Percentiles rank a stretch among this genome's conserved stretches.
These are phyloP conservation scores for Sebastes hubbsi DNA, from an alignment of 2,797 vertebrate species.

Conservation along the genomic window DNA sequence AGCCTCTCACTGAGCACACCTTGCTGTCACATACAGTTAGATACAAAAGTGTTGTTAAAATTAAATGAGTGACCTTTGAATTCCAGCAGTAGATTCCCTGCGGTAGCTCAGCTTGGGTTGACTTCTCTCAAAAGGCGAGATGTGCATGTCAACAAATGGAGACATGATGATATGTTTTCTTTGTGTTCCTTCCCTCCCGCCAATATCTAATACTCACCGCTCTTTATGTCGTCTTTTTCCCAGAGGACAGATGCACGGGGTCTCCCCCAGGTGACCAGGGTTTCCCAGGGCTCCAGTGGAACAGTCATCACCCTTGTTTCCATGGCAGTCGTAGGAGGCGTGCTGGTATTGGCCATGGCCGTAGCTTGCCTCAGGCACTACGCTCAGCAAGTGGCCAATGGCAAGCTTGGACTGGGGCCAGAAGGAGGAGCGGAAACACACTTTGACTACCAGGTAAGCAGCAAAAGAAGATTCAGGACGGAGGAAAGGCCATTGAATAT, in stretches of 20 bases:
- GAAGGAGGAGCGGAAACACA: constrained; percentile 93
- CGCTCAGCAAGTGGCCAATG: constrained; percentile 88
- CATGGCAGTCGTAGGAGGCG: constrained; percentile 90
- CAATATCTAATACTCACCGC: neutral
- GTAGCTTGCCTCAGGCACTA: constrained; percentile 90
- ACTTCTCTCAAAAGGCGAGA: neutral
- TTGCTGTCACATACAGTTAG: constrained; percentile 24
- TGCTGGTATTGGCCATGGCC: constrained; percentile 85
- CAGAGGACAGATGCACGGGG: constrained; percentile 88
- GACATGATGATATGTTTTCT: constrained; percentile 1
- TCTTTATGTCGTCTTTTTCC: constrained; percentile 11
- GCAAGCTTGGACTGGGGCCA: constrained; percentile 90
- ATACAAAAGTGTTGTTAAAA: constrained; percentile 8
- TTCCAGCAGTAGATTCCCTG: neutral
- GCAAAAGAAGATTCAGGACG: neutral
- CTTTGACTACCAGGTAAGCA: constrained; percentile 95
- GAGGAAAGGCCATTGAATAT: neutral
- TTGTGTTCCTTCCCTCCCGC: neutral
- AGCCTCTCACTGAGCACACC: constrained; percentile 19
- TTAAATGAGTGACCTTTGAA: constrained; percentile 44
- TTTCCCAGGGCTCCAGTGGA: constrained; percentile 85
- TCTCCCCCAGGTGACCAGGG: constrained; percentile 80
- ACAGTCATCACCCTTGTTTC: constrained; percentile 91
- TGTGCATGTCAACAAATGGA: neutral
- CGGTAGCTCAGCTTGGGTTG: neutral